Evolutionary conservation across 2,797 vertebrate genomes (phyloP).

Genomic region (Acanthurus tractus): DNA sequence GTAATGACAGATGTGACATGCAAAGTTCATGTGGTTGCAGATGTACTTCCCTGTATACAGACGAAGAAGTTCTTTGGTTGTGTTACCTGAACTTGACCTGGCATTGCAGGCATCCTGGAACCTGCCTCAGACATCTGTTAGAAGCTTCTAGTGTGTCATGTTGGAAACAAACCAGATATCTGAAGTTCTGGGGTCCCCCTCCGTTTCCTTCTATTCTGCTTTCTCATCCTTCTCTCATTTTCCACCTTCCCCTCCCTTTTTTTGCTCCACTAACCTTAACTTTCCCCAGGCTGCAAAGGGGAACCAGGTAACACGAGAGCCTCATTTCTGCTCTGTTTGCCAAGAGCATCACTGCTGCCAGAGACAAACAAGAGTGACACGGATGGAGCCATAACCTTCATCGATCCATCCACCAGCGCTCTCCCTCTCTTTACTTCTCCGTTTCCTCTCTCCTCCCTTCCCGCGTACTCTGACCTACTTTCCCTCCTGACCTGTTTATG

Average conservation of each 20-base stretch:
- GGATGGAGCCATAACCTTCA: conserved; percentile 56
- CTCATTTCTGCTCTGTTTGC: conserved; percentile 60
- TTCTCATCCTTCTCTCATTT: not conserved
- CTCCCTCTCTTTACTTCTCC: conserved; percentile 14
- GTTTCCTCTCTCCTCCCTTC: conserved; percentile 42
- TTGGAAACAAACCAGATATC: conserved; percentile 37
- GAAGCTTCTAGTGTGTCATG: conserved; percentile 30
- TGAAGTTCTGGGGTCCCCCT: conserved; percentile 15
- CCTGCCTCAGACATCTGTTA: conserved; percentile 31
- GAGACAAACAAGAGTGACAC: conserved; percentile 59
- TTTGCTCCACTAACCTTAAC: conserved; percentile 60
- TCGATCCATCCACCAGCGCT: conserved; percentile 40
- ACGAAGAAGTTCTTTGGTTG: not conserved
- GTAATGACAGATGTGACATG: not conserved
- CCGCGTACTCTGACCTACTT: conserved; percentile 84
- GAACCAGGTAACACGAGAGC: conserved; percentile 73
- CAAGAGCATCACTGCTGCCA: conserved; percentile 50
- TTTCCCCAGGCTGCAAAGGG: conserved; percentile 24
- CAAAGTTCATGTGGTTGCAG: not conserved
- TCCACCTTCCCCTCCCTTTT: not conserved
- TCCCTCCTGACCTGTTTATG: conserved; percentile 85
- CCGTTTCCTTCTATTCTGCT: not conserved
- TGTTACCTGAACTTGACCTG: conserved; percentile 34
- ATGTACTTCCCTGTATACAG: not conserved
- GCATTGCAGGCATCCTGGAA: conserved; percentile 1